Evolutionary conservation across 1,140 invertebrate species (phyloP), one percentile per base, ranked within the genome.

Genomic region (Aphelinus certus): DNA sequence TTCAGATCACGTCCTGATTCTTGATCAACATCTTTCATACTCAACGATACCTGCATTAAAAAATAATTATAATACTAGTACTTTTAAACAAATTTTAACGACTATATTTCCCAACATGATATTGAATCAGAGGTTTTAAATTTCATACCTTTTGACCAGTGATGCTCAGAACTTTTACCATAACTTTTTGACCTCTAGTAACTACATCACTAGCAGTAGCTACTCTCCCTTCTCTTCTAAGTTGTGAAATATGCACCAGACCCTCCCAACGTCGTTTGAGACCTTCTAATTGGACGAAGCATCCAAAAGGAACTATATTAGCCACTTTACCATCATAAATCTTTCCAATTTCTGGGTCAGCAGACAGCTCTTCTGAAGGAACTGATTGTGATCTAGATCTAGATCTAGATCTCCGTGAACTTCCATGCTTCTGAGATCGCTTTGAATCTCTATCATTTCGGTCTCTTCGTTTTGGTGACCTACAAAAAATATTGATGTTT

Each of bases 21-120:
- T 88, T 99, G 98, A 85, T 98, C 96, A 0, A 99, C 98, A 88
- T 99, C 98, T 89, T 98, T 99, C 94, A 99, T 98, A 42, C 96
- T 98, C 4, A 99, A 88, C 57, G 97, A 98, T 0, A 97, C 72
- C 82, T 84, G 51, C 26, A 67, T 73, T 60, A 71, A 70, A 45
- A 51, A 1, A 51, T 26, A 26, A 43, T 26, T 9, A 51, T 9
- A 3, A 73, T 49, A 26, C 26, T 26, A 26, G 26, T 26, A 26
- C 26, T 26, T 26, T 26, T 26, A 26, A 26, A 26, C 26, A 26
- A 26, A 26, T 26, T 26, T 6, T 49, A 76, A 71, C 61, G 3
- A 55, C 2, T 48, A 58, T 55, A 57, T 5, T 58, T 67, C 53
- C 9, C 2, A 47, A 72, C 70, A 46, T 74, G 56, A 63, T 49